Evolutionary conservation across 2,888 invertebrate species (phyloP), one percentile per base, ranked within the genome.

Genomic region (Archaeoteleia sp.): DNA sequence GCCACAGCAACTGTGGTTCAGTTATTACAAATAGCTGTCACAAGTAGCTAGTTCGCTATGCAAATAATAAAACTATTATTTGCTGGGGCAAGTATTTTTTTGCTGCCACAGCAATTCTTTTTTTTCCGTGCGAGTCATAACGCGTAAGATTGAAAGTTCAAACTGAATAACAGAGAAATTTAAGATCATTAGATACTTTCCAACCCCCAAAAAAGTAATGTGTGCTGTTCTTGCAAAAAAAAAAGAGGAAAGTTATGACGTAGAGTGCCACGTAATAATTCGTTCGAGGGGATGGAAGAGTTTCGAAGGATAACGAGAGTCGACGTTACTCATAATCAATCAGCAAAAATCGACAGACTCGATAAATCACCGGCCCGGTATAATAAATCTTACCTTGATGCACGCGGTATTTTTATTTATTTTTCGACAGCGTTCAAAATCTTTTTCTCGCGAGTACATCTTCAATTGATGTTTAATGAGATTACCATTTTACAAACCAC

Each of bases 361-460:
- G 61, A 61, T 67, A 55, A 67, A 61, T 67, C 61, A 67, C 45
- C 51, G 12, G 29, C 37, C 45, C 55, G 55, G 40, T 34, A 55
- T 40, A 61, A 67, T 67, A 67, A 67, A 67, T 67, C 67, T 55
- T 27, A 25, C 25, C 60, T 34, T 40, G 42, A 55, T 60, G 55
- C 49, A 34, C 39, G 51, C 29, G 53, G 40, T 17, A 10, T 45
- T 43, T 60, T 60, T 54, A 60, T 30, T 15, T 39, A 46, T 17
- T 45, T 34, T 29, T 25, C 39, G 46, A 34, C 53, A 61, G 32
- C 40, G 35, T 32, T 46, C 37, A 29, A 4, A 9, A 10, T 14
- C 29, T 30, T 25, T 32, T 40, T 34, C 15, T 32, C 46, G 46
- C 17, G 27, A 40, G 6, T 8, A 9, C 15, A n/a, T 45, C 61